Base-by-base conservation (phyloP, 2,888 invertebrate species). In the Hirtodrosophila histrioides region DNA sequence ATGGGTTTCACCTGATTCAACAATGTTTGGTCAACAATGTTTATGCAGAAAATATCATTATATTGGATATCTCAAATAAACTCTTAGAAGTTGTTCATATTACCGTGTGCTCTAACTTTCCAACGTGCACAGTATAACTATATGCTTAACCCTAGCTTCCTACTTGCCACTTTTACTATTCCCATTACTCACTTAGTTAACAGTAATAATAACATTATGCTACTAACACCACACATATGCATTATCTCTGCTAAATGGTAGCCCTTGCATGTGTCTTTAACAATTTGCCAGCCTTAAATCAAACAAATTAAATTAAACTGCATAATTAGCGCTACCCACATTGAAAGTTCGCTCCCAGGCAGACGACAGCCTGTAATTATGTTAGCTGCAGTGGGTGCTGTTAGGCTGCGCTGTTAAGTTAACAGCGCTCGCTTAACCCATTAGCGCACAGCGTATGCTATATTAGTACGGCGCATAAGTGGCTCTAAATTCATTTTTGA, bases 301-400 rank as follows among this genome's bases (percentile, higher is more conserved):
- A 71, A 67, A 57, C 71, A 60, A 61, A 60, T 66, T 53, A 64
- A 50, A 41, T 40, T 70, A 71, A 77, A 55, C 56, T 50, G 58
- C 62, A 65, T 72, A 84, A 82, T 86, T 86, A 86, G 49, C 37
- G 37, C 44, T 36, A 31, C 31, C 40, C 66, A 33, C 31, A 49
- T 39, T 53, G 45, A 23, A 11, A 27, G 40, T 44, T 35, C 9
- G 12, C 40, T 68, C 35, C n/a, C 50, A 55, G 46, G 31, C 23
- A 36, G 11, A 37, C 23, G 40, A 23, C 3, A 31, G 9, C 9
- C 5, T 36, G 55, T 55, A 66, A 57, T 64, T 67, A 67, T 67
- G 56, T 69, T 64, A 72, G 29, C 44, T 40, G 27, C 53, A 17
- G 9, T 33, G 8, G 36, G 11, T 3, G 8, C 7, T 67, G 65